phyloP scores from a whole-genome alignment of 2,888 invertebrate genomes.

The Orchesella flavescens region DNA sequence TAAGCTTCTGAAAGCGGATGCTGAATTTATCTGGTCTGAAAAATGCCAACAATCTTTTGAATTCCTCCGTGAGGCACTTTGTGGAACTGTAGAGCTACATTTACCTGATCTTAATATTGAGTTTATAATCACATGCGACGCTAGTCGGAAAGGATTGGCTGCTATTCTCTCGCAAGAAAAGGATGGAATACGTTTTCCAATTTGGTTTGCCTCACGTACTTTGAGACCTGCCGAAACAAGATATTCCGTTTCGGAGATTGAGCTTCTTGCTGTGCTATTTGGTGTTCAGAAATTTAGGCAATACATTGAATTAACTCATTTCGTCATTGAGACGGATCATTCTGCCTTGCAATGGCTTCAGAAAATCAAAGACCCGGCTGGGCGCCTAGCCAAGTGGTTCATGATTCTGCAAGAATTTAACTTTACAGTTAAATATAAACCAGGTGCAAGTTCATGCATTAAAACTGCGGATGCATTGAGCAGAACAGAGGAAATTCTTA shows the following conservation, averaged over 20 bases:
- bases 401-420: slow-evolving; percentile 74
- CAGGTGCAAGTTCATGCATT: slow-evolving; percentile 73
- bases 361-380: slow-evolving; percentile 6
- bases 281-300: slow-evolving; percentile 13
- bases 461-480: slow-evolving; percentile 74
- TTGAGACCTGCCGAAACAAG: slow-evolving; percentile 14
- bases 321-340: slow-evolving; percentile 25
- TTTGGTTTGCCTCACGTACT: slow-evolving; percentile 12
- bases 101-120: not conserved
- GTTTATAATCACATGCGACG: slow-evolving; percentile 24
- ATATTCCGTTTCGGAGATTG: slow-evolving; percentile 12
- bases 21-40: not conserved
- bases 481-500: not conserved
- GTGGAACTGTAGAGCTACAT: not conserved
- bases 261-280: slow-evolving; percentile 17
- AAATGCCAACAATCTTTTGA: not conserved
- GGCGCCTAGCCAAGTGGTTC: slow-evolving; percentile 75
- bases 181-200: slow-evolving; percentile 19
- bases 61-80: not conserved
- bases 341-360: not conserved
- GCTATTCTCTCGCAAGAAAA: slow-evolving; percentile 2
- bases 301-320: slow-evolving; percentile 22
- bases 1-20: not conserved
- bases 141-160: not conserved
- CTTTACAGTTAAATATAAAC: slow-evolving; percentile 73